Evolutionary conservation across 1,140 invertebrate genomes (phyloP).

Genomic region (Anastrepha ludens): DNA sequence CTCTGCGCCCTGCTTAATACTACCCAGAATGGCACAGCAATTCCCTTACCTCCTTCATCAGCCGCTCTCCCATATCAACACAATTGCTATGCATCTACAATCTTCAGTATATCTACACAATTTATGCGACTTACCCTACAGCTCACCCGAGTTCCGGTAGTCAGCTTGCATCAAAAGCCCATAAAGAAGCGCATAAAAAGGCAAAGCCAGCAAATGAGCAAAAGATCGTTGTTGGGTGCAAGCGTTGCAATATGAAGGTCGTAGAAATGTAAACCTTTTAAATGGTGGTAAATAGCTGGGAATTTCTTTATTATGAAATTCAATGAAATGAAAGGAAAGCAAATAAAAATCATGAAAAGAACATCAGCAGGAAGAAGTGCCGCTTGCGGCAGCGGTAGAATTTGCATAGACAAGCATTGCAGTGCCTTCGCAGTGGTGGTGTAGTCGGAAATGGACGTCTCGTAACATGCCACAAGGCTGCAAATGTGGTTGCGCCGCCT

Average conservation of each 20-base stretch:
- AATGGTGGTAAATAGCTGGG: conserved; percentile 19
- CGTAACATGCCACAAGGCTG: not conserved
- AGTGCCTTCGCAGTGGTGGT: not conserved
- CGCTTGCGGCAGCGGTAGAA: not conserved
- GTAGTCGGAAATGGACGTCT: not conserved
- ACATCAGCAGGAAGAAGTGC: not conserved
- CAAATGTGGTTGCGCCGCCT: not conserved
- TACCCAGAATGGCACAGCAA: no score
- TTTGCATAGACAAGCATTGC: not conserved
- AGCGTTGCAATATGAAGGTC: not conserved
- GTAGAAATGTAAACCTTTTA: conserved; percentile 22
- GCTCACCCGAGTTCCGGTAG: not conserved
- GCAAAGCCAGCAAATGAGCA: conserved; percentile 2
- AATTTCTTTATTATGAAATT: conserved; percentile 21
- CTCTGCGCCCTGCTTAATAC: not conserved
- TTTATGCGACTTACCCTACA: not conserved
- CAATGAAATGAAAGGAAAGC: not conserved
- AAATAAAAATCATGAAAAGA: not conserved
- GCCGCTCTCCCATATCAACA: not conserved
- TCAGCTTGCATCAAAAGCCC: conserved; percentile 14
- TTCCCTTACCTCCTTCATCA: not conserved
- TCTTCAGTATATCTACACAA: not conserved
- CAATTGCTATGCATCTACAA: not conserved
- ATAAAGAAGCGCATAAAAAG: conserved; percentile 7
- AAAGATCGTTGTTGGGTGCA: not conserved